These are phyloP conservation scores for Salpingus planirostris DNA, from an alignment of 2,888 invertebrate genomes.

Conservation along the genomic window DNA sequence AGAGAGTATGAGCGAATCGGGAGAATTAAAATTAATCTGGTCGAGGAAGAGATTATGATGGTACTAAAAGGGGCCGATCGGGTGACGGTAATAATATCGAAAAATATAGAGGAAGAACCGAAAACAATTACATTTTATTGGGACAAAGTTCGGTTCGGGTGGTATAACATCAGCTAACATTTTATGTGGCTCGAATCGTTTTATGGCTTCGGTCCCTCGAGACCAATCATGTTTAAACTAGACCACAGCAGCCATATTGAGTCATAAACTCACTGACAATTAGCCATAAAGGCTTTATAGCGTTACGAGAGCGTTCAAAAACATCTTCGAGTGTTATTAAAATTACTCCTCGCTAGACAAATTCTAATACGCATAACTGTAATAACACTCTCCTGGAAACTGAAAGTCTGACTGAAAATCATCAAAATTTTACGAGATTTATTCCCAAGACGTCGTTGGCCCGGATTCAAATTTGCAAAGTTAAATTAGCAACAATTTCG, in stretches of 20 bases:
- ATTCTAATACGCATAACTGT: too few relatives aligned
- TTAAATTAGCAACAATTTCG: too few relatives aligned
- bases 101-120: conserved; percentile 2
- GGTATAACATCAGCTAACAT: conserved; percentile 32
- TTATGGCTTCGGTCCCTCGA: conserved; percentile 35
- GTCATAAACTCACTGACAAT: conserved; percentile 44
- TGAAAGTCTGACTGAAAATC: too few relatives aligned
- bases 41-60: too few relatives aligned
- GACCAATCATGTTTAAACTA: conserved; percentile 43
- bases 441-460: too few relatives aligned
- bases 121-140: conserved; percentile 38
- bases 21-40: too few relatives aligned
- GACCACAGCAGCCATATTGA: conserved; percentile 41
- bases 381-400: too few relatives aligned
- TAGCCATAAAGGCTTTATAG: conserved; percentile 43
- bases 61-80: too few relatives aligned
- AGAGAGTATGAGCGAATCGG: too few relatives aligned
- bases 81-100: not conserved
- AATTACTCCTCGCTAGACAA: conserved; percentile 10
- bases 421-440: too few relatives aligned
- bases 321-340: conserved; percentile 26
- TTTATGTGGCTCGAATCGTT: conserved; percentile 33
- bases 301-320: conserved; percentile 27
- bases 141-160: too few relatives aligned
- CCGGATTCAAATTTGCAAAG: too few relatives aligned